Base-by-base conservation (phyloP, 2,113 vertebrate species). In the Alosa alosa region DNA sequence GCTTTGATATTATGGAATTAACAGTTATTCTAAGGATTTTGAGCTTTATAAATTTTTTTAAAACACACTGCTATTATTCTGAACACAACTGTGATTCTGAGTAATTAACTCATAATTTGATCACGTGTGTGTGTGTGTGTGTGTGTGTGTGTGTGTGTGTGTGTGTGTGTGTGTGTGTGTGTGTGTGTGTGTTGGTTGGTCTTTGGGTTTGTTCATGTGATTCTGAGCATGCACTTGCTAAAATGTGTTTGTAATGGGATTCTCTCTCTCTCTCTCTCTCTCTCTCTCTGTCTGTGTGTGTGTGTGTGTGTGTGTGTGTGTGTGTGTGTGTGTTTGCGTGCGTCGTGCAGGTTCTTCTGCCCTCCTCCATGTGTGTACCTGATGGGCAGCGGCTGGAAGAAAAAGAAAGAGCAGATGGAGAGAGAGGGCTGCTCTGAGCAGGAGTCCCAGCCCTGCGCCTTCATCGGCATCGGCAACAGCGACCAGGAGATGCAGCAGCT, bases 321-420 rank as follows among this genome's bases (percentile, higher is more conserved):
- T n/a, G 78, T 55, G 50, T 15, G 11, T 82, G 84, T 57, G 36
- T 45, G 49, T 15, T 31, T 44, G 83, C 86, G n/a, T 83, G 47
- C 39, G 50, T 81, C 81, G 57, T 57, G 46, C 45, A 1, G 36
- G 15, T 82, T 88, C 85, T 82, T 39, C 47, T 68, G 49, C 60
- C 41, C 44, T 8, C 60, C 3, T 22, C 15, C 0, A 10, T 20
- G 18, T 0, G 7, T 41, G 55, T 36, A 39, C 11, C 97, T 99
- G 89, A 99, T 99, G 98, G 98, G 98, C 90, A 99, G 97, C 85
- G 98, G 98, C 87, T 99, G 98, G 98, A 99, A 99, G 97, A 99
- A 99, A 96, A 99, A 99, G 97, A 98, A 98, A 96, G 98, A 99
- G 87, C 97, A 99, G 95, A 99, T 99, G 98, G 98, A 99, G 89